Percentiles rank a stretch among this genome's conserved stretches.
Evolutionary conservation across 1,140 invertebrate genomes (phyloP).

Genomic region (Drosophila kikkawai): DNA sequence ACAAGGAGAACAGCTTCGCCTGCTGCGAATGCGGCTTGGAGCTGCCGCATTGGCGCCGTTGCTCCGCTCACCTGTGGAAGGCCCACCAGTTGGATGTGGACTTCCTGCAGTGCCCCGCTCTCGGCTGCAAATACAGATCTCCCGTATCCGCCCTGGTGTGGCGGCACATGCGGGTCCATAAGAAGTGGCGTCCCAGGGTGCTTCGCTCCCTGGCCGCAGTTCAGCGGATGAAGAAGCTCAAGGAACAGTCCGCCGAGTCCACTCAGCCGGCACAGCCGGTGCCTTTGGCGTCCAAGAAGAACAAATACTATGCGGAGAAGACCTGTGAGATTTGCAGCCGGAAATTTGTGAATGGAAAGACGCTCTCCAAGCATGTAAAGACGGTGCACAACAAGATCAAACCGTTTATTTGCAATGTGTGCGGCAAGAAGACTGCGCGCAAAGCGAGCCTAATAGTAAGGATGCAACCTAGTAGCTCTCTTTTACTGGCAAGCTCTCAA

Average conservation of each 20-base stretch:
- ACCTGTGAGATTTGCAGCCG: conserved; percentile 89
- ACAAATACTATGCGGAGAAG: conserved; percentile 86
- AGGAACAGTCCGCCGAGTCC: conserved; percentile 31
- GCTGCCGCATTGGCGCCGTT: conserved; percentile 87
- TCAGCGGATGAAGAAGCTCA: conserved; percentile 52
- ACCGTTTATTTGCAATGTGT: conserved; percentile 91
- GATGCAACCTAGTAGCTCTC: conserved; percentile 48
- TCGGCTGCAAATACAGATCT: conserved; percentile 88
- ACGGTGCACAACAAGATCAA: conserved; percentile 89
- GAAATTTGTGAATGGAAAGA: conserved; percentile 90
- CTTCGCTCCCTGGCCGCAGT: conserved; percentile 59
- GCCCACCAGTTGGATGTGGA: conserved; percentile 86
- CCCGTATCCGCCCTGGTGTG: conserved; percentile 83
- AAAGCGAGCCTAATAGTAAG: conserved; percentile 89
- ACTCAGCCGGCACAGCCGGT: not conserved
- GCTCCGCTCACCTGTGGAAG: conserved; percentile 89
- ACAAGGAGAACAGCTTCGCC: conserved; percentile 84
- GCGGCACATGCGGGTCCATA: conserved; percentile 79
- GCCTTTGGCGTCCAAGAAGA: conserved; percentile 40
- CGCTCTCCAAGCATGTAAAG: conserved; percentile 88
- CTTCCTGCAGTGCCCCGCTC: conserved; percentile 87
- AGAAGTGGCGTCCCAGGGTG: conserved; percentile 69
- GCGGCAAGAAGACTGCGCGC: conserved; percentile 89
- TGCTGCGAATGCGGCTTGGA: conserved; percentile 86
- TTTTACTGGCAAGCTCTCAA: not conserved